Conservation (phyloP, 2,113 vertebrate species). For the Piaya cayana region DNA sequence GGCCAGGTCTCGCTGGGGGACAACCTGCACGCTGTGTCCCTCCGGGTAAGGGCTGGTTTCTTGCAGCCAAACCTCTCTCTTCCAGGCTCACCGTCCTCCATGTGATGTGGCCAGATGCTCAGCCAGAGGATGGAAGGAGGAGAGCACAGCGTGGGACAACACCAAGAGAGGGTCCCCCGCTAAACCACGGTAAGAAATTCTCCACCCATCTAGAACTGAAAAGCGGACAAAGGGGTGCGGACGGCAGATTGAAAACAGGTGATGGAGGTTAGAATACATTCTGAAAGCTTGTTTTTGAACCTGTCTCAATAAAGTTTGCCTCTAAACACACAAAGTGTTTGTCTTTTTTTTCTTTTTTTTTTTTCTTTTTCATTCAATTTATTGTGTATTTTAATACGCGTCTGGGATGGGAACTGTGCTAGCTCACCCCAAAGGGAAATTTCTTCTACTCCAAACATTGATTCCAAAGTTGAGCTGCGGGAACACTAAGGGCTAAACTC, state of each 20-base stretch:
- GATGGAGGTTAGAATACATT: rapidly evolving
- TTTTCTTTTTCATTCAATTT: neutral
- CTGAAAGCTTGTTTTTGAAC: neutral
- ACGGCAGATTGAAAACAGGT: neutral
- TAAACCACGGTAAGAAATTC: neutral
- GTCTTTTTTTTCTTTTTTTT: neutral
- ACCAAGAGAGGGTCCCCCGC: neutral
- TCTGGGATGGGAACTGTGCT: neutral
- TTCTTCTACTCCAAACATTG: neutral
- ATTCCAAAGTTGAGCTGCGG: neutral
- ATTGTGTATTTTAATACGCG: neutral
- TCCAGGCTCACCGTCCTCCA: neutral
- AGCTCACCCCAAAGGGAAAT: neutral
- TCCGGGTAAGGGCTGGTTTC: rapidly evolving
- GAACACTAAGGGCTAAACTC: neutral
- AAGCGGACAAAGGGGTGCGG: neutral
- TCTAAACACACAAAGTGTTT: neutral
- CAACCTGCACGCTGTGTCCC: rapidly evolving
- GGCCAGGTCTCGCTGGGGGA: neutral
- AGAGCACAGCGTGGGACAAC: rapidly evolving
- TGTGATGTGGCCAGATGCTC: rapidly evolving
- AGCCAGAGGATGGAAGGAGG: neutral
- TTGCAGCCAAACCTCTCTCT: neutral
- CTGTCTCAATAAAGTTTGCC: neutral
- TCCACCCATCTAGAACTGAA: rapidly evolving